These are phyloP conservation scores for Rhadinocentrus ornatus DNA, from an alignment of 2,797 vertebrate species.

Conservation along the genomic window DNA sequence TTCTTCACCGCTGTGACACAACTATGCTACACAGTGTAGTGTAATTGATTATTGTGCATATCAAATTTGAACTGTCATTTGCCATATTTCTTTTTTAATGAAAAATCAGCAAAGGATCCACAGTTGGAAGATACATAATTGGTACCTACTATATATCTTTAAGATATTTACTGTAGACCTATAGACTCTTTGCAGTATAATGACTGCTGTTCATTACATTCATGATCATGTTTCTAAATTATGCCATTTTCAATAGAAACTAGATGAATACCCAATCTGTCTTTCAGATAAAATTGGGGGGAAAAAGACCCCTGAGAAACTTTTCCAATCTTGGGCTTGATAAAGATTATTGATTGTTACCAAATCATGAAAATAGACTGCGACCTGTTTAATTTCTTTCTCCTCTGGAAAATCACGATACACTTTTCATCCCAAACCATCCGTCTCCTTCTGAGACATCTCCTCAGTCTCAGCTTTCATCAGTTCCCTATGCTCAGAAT, in stretches of 20 bases:
- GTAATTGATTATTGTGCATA: slow-evolving; percentile 38
- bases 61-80: slow-evolving; percentile 4
- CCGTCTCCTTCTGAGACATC: neutral
- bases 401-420: neutral
- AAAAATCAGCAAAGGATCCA: neutral
- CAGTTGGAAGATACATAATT: neutral
- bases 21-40: slow-evolving; percentile 21
- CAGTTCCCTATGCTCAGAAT: neutral
- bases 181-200: no score
- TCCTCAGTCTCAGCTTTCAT: slow-evolving; percentile 6
- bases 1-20: no score
- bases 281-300: neutral
- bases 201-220: neutral
- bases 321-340: neutral
- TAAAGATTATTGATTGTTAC: slow-evolving; percentile 11
- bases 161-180: neutral
- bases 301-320: neutral
- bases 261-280: neutral
- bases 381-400: neutral
- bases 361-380: neutral
- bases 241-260: neutral
- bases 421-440: slow-evolving; percentile 10
- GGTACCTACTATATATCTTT: no score
- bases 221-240: neutral
- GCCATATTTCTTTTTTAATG: neutral